These are phyloP conservation scores for Peromyscus polionotus DNA, from an alignment of 2,113 vertebrate species.

Conservation along the genomic window DNA sequence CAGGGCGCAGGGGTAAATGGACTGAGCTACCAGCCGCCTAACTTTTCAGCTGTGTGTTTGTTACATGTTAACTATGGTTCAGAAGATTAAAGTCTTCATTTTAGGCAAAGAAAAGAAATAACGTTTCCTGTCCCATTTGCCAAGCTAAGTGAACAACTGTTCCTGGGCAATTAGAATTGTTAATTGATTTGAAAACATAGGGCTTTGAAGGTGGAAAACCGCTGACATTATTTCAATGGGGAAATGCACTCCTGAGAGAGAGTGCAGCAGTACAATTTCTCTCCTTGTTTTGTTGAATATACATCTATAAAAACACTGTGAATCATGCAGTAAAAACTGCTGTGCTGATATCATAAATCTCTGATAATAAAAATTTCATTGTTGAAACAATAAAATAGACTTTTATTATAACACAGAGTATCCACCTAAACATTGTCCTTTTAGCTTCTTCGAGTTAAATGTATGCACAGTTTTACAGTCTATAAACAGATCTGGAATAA, in stretches of 20 bases:
- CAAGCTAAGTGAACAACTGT: slow-evolving; percentile 97
- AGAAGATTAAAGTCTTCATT: slow-evolving; percentile 90
- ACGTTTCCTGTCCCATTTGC: slow-evolving; percentile 99
- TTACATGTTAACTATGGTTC: slow-evolving; percentile 88
- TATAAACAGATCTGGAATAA: slow-evolving; percentile 99
- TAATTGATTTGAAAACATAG: slow-evolving; percentile 99
- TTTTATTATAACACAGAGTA: slow-evolving; percentile 98
- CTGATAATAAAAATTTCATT: slow-evolving; percentile 99
- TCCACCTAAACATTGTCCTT: slow-evolving; percentile 99
- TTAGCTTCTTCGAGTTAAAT: slow-evolving; percentile 99
- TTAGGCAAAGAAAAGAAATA: slow-evolving; percentile 98
- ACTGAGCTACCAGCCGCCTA: slow-evolving; percentile 83
- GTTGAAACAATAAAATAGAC: slow-evolving; percentile 99
- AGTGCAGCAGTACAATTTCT: slow-evolving; percentile 95
- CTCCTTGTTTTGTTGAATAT: slow-evolving; percentile 97
- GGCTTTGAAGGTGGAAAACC: slow-evolving; percentile 99
- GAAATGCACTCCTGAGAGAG: slow-evolving; percentile 95
- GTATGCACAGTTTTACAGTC: slow-evolving; percentile 99
- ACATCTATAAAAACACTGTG: slow-evolving; percentile 96
- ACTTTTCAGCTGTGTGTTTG: slow-evolving; percentile 86
- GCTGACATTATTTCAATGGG: slow-evolving; percentile 99
- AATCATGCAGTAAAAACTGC: slow-evolving; percentile 98
- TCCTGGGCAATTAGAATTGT: slow-evolving; percentile 99
- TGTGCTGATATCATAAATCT: slow-evolving; percentile 99
- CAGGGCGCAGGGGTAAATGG: slow-evolving; percentile 55